Evolutionary conservation across 2,888 invertebrate genomes (phyloP).

Genomic region (Maniola hyperantus): DNA sequence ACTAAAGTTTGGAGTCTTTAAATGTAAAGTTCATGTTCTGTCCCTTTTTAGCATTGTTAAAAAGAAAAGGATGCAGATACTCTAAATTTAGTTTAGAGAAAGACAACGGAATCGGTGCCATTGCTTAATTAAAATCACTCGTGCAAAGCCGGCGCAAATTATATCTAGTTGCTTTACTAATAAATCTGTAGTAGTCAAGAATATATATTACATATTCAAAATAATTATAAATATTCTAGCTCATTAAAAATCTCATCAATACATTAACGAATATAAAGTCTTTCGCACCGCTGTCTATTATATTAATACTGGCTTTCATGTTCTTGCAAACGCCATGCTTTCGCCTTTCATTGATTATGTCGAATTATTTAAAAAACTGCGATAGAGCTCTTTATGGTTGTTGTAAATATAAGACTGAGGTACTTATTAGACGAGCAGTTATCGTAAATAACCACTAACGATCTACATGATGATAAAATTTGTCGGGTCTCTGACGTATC

Average conservation of each 20-base stretch:
- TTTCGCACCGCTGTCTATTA: background rate
- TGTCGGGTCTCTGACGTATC: constrained; percentile 11
- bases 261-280: background rate
- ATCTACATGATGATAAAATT: constrained; percentile 12
- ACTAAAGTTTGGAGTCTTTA: no score
- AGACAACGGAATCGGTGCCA: no score
- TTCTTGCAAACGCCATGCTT: background rate
- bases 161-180: background rate
- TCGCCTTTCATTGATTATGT: background rate
- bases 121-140: background rate
- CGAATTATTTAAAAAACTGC: constrained; percentile 8
- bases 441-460: constrained; percentile 15
- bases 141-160: background rate
- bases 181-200: background rate
- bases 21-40: no score
- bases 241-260: background rate
- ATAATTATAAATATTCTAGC: background rate
- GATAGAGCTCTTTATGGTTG: background rate
- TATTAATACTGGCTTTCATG: background rate
- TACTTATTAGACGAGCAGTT: constrained; percentile 5
- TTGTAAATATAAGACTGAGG: constrained; percentile 5
- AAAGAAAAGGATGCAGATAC: no score
- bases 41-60: no score
- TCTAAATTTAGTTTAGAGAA: no score
- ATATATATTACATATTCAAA: background rate